Percentiles rank a stretch among this genome's conserved stretches.
phyloP scores from a whole-genome alignment of 2,113 vertebrate species.

The pig (Sus scrofa) region T2T-Sscrofa CM000830.6:118335001-118335500 shows the following conservation, averaged over 20 bases:
- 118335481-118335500: neutral
- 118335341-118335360: slow-evolving; percentile 36
- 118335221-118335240: slow-evolving; percentile 31
- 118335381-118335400: slow-evolving; percentile 19
- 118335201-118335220: slow-evolving; percentile 18
- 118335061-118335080: slow-evolving; percentile 19
- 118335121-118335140: neutral
- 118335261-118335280: slow-evolving; percentile 52
- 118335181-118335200: slow-evolving; percentile 1
- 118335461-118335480: neutral
- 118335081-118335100: neutral
- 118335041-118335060: slow-evolving; percentile 16
- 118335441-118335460: neutral
- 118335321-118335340: slow-evolving; percentile 56
- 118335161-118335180: neutral
- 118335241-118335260: slow-evolving; percentile 59
- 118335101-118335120: neutral
- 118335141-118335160: neutral
- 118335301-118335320: slow-evolving; percentile 60
- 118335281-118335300: slow-evolving; percentile 61
- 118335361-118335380: neutral
- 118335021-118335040: slow-evolving; percentile 43
- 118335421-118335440: neutral
- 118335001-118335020: neutral
- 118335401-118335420: neutral